These are phyloP conservation scores for Pelobates fuscus DNA, from an alignment of 2,113 vertebrate species.

Conservation along the genomic window DNA sequence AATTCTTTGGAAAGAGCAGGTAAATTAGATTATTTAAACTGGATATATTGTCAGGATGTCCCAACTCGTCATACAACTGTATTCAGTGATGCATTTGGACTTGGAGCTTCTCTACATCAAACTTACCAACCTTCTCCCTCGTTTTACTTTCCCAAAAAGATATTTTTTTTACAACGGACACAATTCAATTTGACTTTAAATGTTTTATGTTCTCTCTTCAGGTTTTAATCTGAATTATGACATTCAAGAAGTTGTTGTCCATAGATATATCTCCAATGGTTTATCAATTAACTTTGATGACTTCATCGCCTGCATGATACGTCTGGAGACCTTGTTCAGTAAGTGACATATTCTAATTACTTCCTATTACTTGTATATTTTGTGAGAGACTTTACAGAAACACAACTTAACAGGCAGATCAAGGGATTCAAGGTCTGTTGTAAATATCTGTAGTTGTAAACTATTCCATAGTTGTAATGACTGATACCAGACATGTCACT, in stretches of 20 bases:
- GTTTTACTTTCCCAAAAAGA: neutral
- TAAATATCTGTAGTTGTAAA: neutral
- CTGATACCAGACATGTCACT: too few relatives aligned
- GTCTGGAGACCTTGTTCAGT: constrained; percentile 87
- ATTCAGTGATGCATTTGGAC: neutral
- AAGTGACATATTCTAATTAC: constrained; percentile 56
- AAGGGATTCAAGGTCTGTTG: neutral
- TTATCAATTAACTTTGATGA: neutral
- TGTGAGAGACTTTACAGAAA: constrained; percentile 71
- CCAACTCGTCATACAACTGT: neutral
- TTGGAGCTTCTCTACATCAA: neutral
- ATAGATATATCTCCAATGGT: neutral
- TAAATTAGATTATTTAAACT: constrained; percentile 36
- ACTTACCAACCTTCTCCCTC: neutral
- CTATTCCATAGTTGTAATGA: too few relatives aligned
- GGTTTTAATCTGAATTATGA: neutral
- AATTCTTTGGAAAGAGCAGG: constrained; percentile 72
- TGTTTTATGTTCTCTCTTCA: constrained; percentile 58
- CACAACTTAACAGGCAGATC: neutral
- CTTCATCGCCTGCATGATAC: constrained; percentile 74
- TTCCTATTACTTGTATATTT: neutral
- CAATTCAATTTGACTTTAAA: neutral
- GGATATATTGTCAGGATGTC: neutral
- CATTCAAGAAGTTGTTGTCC: neutral
- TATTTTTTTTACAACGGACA: neutral